A percentile compares a stretch with the other conserved stretches of the same genome.
Conservation (phyloP, 2,888 invertebrate species). For the Agriopis leucophaearia region DNA sequence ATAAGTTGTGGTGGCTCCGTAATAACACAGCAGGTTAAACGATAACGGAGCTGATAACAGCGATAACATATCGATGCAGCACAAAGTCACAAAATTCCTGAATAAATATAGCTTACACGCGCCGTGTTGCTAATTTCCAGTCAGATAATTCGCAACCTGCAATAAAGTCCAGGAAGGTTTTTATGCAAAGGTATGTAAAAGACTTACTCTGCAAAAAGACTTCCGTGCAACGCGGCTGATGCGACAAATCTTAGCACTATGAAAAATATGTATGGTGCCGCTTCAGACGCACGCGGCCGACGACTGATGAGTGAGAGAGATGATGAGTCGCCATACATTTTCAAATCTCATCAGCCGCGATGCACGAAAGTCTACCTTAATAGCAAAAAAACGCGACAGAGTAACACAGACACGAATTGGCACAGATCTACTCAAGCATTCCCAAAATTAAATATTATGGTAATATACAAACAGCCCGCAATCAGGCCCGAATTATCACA, state of each 20-base stretch:
- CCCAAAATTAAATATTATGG: background rate
- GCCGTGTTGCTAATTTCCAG: conserved; percentile 15
- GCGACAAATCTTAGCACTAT: no score
- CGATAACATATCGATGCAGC: conserved; percentile 44
- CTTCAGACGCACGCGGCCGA: no score
- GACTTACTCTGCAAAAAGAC: no score
- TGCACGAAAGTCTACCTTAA: no score
- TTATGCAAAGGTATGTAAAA: no score
- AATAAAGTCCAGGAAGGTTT: conserved; percentile 4
- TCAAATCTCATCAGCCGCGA: no score
- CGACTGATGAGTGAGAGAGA: no score
- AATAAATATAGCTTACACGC: conserved; percentile 28
- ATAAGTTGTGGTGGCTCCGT: conserved; percentile 37
- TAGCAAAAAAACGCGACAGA: background rate
- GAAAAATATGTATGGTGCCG: no score
- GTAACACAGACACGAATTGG: background rate
- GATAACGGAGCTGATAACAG: conserved; percentile 31
- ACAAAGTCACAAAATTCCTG: conserved; percentile 34
- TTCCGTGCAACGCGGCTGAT: no score
- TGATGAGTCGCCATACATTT: no score
- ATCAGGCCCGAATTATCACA: background rate
- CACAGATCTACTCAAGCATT: background rate
- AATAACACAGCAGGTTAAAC: conserved; percentile 39
- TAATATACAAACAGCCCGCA: background rate
- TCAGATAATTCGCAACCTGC: conserved; percentile 18